Conservation (phyloP, 37 sponge, comb jelly and placozoan genomes). For the Aphrocallistes beatrix region DNA sequence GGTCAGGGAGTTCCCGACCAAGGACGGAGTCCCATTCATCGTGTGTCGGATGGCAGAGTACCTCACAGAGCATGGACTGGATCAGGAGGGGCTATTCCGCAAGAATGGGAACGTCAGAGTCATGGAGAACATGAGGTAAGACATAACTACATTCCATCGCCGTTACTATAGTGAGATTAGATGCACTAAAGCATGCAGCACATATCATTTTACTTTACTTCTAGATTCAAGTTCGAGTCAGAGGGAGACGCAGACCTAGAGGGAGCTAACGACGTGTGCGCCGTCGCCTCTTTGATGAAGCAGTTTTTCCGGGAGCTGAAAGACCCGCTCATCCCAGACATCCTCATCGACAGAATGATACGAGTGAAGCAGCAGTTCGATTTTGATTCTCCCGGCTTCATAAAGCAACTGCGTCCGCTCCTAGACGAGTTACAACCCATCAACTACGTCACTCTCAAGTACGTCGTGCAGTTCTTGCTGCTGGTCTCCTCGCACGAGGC, state of each 20-base stretch:
- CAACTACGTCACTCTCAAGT: slow-evolving; percentile 50
- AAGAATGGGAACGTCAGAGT: slow-evolving; percentile 55
- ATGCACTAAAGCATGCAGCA: neutral
- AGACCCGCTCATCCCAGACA: neutral
- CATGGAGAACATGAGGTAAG: slow-evolving; percentile 41
- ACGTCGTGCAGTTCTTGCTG: slow-evolving; percentile 52
- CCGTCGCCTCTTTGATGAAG: neutral
- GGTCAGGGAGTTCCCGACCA: neutral
- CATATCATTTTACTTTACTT: neutral
- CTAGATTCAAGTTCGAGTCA: neutral
- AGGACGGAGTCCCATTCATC: slow-evolving; percentile 36
- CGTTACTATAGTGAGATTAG: neutral
- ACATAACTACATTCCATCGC: neutral
- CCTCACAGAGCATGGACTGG: slow-evolving; percentile 46
- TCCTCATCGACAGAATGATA: neutral
- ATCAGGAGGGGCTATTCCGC: slow-evolving; percentile 57
- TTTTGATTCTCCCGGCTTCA: neutral
- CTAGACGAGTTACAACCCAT: slow-evolving; percentile 34
- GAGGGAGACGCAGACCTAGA: neutral
- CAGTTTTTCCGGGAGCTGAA: neutral
- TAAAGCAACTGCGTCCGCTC: neutral
- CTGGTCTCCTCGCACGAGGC: slow-evolving; percentile 43
- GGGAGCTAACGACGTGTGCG: neutral
- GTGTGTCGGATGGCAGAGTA: slow-evolving; percentile 40
- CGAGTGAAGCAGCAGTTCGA: neutral